Conservation (phyloP, 2,797 vertebrate genomes). For the Eidolon dupreanum region DNA sequence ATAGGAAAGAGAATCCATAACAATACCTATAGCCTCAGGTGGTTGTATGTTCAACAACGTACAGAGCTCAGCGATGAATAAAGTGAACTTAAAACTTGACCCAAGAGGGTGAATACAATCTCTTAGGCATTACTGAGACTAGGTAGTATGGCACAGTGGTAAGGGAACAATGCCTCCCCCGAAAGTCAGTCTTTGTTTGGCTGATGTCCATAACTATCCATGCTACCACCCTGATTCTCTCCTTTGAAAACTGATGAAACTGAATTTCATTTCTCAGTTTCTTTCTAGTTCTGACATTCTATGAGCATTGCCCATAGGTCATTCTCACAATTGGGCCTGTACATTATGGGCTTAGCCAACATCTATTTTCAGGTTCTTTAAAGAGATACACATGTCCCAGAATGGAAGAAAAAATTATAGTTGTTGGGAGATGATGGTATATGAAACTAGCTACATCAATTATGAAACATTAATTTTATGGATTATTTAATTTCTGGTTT, state of each 20-base stretch:
- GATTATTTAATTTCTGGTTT: not conserved
- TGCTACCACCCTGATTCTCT: not conserved
- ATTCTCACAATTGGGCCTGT: not conserved
- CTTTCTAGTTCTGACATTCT: conserved; percentile 15
- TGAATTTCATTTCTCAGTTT: not conserved
- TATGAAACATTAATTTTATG: not conserved
- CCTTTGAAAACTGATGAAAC: not conserved
- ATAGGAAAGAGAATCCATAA: conserved; percentile 25
- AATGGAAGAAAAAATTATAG: not conserved
- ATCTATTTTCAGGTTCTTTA: not conserved
- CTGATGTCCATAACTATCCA: not conserved
- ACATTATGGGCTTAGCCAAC: not conserved
- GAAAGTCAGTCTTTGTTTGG: not conserved
- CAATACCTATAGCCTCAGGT: not conserved
- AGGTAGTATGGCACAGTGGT: not conserved
- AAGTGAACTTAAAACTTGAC: conserved; percentile 33
- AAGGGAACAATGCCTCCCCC: not conserved
- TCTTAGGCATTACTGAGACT: not conserved
- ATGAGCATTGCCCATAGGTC: not conserved
- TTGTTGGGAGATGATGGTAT: not conserved
- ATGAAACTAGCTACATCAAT: not conserved
- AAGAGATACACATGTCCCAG: not conserved
- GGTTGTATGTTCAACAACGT: not conserved
- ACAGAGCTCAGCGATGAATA: not conserved
- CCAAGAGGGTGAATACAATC: conserved; percentile 9